These are phyloP conservation scores for Antigone vipio DNA, from an alignment of 2,113 vertebrate genomes.

Conservation along the genomic window DNA sequence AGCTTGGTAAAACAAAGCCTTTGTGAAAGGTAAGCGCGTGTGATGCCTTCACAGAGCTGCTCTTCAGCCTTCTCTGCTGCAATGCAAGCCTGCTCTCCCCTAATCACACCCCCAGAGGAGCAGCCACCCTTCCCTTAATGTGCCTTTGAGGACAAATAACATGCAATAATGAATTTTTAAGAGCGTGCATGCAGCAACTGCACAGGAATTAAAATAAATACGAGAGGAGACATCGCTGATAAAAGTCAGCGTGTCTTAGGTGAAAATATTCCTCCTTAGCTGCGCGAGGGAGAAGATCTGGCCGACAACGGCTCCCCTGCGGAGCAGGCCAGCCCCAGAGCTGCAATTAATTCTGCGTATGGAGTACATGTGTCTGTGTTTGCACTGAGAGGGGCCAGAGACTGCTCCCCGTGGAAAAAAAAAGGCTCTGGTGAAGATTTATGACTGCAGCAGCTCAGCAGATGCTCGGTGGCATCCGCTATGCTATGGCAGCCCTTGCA, in stretches of 20 bases:
- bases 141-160: background rate
- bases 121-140: background rate
- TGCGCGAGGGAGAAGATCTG: accelerated
- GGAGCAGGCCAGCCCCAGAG: background rate
- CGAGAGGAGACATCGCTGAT: background rate
- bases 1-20: background rate
- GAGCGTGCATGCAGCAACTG: background rate
- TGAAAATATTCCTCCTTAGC: background rate
- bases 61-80: background rate
- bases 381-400: background rate
- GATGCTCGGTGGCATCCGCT: background rate
- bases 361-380: background rate
- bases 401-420: background rate
- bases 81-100: background rate
- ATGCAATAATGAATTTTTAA: background rate
- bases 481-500: background rate
- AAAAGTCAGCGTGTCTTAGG: background rate
- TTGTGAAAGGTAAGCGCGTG: background rate
- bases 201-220: background rate
- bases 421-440: background rate
- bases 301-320: accelerated
- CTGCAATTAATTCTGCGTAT: background rate
- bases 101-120: background rate
- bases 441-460: background rate
- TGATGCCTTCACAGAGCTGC: background rate